These are phyloP conservation scores for Scaptomyza hsui DNA, from an alignment of 1,140 invertebrate genomes.

Conservation along the genomic window DNA sequence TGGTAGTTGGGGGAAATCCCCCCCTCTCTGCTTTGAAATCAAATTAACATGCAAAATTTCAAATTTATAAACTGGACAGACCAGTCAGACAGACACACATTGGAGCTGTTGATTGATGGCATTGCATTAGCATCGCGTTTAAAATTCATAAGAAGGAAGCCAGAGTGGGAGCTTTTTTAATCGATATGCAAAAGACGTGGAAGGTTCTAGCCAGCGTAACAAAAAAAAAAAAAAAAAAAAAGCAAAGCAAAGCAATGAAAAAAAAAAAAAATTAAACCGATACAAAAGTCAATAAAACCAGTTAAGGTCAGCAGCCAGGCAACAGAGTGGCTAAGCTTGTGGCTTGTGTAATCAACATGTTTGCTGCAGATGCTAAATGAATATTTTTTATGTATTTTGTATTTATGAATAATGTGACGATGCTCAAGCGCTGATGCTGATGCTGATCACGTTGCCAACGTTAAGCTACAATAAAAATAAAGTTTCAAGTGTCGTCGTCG, in stretches of 20 bases:
- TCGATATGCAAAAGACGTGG: conserved; percentile 64
- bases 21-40: conserved; percentile 36
- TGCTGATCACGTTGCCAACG: conserved; percentile 71
- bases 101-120: conserved; percentile 40
- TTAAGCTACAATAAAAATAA: conserved; percentile 73
- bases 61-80: conserved; percentile 23
- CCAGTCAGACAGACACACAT: conserved; percentile 32
- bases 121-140: conserved; percentile 44
- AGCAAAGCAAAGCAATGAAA: conserved; percentile 26
- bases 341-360: conserved; percentile 80
- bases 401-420: conserved; percentile 77
- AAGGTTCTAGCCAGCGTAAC: conserved; percentile 63
- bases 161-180: conserved; percentile 6
- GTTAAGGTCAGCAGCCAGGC: conserved; percentile 66
- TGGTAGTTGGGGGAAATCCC: conserved; percentile 1
- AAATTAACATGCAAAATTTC: conserved; percentile 69
- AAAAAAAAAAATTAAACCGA: conserved; percentile 25
- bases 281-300: conserved; percentile 78
- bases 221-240: conserved; percentile 36
- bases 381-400: conserved; percentile 35
- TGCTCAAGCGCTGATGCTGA: conserved; percentile 33
- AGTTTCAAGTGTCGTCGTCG: conserved; percentile 72
- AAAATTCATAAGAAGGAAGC: conserved; percentile 47
- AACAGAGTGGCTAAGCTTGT: conserved; percentile 15
- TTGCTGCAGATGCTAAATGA: conserved; percentile 77